These are phyloP conservation scores for Mobula hypostoma DNA, from an alignment of 2,113 vertebrate genomes.

Conservation along the genomic window DNA sequence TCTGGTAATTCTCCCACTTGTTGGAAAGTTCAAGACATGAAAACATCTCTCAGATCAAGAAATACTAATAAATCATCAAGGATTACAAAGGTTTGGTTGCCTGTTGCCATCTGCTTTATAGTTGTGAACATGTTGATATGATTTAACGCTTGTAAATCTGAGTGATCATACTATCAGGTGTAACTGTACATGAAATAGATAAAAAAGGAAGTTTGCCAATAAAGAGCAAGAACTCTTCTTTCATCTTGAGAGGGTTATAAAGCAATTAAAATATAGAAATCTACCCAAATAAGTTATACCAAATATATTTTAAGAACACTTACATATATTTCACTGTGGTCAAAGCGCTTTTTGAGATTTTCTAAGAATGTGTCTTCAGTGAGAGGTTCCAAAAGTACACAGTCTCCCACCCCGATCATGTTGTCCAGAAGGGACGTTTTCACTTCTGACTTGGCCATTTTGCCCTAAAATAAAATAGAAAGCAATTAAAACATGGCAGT, in stretches of 20 bases:
- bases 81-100: neutral
- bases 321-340: slow-evolving; percentile 90
- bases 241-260: neutral
- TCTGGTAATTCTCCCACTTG: neutral
- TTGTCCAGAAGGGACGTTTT: slow-evolving; percentile 92
- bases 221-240: neutral
- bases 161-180: neutral
- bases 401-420: slow-evolving; percentile 96
- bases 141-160: neutral
- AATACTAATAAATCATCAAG: neutral
- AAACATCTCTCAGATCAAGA: neutral
- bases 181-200: neutral
- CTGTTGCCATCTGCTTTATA: neutral
- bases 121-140: neutral
- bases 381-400: slow-evolving; percentile 92
- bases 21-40: neutral
- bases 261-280: no score
- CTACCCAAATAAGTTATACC: neutral
- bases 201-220: neutral
- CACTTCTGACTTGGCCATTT: slow-evolving; percentile 88
- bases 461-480: slow-evolving; percentile 46
- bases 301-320: slow-evolving; percentile 51
- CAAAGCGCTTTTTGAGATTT: slow-evolving; percentile 87
- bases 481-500: neutral
- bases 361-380: slow-evolving; percentile 80